Base-by-base conservation (phyloP, 2,113 vertebrate species). In the Litocranius walleri region DNA sequence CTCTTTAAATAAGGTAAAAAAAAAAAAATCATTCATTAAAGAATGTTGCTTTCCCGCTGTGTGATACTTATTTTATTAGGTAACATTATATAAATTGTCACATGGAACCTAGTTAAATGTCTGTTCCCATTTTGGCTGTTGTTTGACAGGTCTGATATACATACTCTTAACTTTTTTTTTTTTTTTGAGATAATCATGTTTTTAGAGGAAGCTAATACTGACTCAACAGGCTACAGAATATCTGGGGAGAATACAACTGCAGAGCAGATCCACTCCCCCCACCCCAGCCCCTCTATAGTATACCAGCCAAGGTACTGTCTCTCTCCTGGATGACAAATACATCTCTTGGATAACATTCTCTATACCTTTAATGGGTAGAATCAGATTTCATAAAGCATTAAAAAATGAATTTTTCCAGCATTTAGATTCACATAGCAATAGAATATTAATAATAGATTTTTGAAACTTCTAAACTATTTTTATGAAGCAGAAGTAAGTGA, bases 11-110 rank as follows among this genome's bases (percentile, higher is more conserved):
- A 50, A 57, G 7, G 15, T 82, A 13, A 90, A 94, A 96, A 57
- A 45, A 43, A 45, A 45, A 43, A 45, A 80, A 7, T 80, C 0
- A 52, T 30, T 13, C 17, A 27, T 83, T 29, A 61, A 5, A 96
- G n/a, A 91, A 56, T 48, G 5, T 8, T 5, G 21, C n/a, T 74
- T 0, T 56, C 67, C 23, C 1, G 12, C 48, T 91, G 16, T 94
- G 62, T 96, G n/a, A 50, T 83, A 30, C 14, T 96, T 97, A 83
- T 19, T 97, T 96, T 84, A 56, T 88, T 98, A 59, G 10, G 12
- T 98, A 97, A 52, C 59, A 29, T 59, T 88, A 21, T 96, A 95
- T 96, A 96, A 40, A 71, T 85, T 96, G 84, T 74, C 30, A 82
- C 64, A 64, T 92, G 95, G 97, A 92, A 56, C 43, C 29, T 52